Conservation (phyloP, 2,888 invertebrate genomes). For the Lampropteryx suffumata region DNA sequence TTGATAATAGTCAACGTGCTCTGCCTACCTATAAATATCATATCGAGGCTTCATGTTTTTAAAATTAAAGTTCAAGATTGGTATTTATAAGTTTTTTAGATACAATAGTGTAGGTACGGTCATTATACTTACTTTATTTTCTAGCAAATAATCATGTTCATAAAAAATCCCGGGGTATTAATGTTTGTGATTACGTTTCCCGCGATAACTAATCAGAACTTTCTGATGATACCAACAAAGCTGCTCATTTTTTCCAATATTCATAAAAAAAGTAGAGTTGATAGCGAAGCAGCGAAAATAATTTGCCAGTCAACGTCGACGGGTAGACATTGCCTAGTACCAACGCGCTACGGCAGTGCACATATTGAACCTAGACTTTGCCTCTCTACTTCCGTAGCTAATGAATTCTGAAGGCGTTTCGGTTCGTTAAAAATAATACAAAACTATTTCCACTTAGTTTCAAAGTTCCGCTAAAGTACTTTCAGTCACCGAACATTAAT, state of each 20-base stretch:
- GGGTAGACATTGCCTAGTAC: conserved; percentile 17
- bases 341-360: conserved; percentile 43
- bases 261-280: conserved; percentile 30
- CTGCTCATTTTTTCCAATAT: conserved; percentile 24
- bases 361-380: conserved; percentile 58
- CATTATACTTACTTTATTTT: too few species aligned
- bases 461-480: conserved; percentile 66
- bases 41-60: too few species aligned
- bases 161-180: not conserved
- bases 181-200: conserved; percentile 2
- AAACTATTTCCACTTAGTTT: conserved; percentile 67
- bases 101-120: too few species aligned
- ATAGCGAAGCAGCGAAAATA: conserved; percentile 28
- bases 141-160: not conserved
- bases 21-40: too few species aligned
- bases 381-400: conserved; percentile 62
- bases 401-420: conserved; percentile 74
- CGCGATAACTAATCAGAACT: conserved; percentile 15
- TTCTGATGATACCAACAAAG: conserved; percentile 10
- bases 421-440: conserved; percentile 75
- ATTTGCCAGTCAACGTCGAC: conserved; percentile 24
- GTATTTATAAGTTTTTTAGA: too few species aligned
- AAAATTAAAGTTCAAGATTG: too few species aligned
- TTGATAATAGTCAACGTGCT: too few species aligned
- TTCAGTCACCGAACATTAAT: conserved; percentile 76